phyloP scores from a whole-genome alignment of 2,113 vertebrate genomes.

The Heteronetta atricapilla region DNA sequence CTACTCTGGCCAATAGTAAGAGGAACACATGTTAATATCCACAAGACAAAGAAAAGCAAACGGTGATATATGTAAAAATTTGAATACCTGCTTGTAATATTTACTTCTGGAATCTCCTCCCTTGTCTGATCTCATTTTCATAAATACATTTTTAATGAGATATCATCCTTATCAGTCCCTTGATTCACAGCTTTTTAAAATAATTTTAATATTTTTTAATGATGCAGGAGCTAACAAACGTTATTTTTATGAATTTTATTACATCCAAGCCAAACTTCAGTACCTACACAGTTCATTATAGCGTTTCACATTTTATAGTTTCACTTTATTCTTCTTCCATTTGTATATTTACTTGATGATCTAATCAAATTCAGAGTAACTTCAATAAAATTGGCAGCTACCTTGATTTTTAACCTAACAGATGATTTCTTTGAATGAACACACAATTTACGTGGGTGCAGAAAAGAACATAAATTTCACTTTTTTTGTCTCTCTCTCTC shows the following conservation, averaged over 20 bases:
- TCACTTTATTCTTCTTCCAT: not conserved
- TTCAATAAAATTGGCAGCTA: not conserved
- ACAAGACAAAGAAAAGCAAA: not conserved
- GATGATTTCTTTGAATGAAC: not conserved
- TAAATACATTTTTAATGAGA: not conserved
- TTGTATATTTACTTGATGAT: not conserved
- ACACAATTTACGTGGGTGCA: not conserved
- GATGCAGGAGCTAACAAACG: not conserved
- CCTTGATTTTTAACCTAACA: not conserved
- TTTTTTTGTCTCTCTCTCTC: not conserved
- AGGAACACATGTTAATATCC: not conserved
- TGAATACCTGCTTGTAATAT: not conserved
- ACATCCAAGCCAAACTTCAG: not conserved
- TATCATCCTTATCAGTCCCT: not conserved
- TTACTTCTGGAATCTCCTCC: not conserved
- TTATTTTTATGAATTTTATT: not conserved
- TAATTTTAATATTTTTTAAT: not conserved
- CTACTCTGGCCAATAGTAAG: not conserved
- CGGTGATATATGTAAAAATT: not conserved
- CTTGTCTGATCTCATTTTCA: not conserved
- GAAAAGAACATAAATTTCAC: not conserved
- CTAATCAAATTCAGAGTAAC: not conserved
- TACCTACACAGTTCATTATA: not conserved
- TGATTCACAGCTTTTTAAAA: not conserved
- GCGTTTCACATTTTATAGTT: not conserved